A percentile compares a stretch with the other conserved stretches of the same genome.
Conservation (phyloP, 2,113 vertebrate genomes). For the Ranitomeya variabilis region DNA sequence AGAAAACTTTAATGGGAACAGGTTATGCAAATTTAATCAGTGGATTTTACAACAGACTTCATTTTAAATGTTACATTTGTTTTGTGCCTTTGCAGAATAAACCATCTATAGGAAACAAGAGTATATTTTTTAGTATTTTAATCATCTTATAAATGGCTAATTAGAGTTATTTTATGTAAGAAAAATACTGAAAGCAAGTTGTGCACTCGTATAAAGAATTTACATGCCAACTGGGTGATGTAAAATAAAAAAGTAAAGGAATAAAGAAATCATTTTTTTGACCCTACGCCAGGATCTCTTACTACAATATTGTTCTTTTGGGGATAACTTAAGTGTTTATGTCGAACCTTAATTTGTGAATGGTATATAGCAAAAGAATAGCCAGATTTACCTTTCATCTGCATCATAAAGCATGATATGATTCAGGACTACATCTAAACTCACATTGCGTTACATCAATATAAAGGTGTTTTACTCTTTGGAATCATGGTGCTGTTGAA, state of each 20-base stretch:
- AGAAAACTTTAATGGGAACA: no score
- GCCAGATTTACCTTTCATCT: conserved; percentile 40
- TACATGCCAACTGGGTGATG: neutral
- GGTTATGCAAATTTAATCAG: no score
- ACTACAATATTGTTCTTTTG: conserved; percentile 40
- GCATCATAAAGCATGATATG: conserved; percentile 51
- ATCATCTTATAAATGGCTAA: neutral
- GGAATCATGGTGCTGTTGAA: conserved; percentile 43
- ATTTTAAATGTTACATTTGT: no score
- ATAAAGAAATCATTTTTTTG: conserved; percentile 5
- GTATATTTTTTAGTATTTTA: neutral
- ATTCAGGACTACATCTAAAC: conserved; percentile 36
- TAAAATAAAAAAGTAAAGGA: neutral
- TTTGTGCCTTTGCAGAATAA: neutral
- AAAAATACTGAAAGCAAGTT: neutral
- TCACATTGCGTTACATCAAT: conserved; percentile 48
- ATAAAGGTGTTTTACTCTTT: conserved; percentile 51
- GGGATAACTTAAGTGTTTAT: conserved; percentile 49
- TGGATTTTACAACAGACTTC: no score
- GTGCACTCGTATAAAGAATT: neutral
- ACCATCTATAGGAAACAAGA: neutral
- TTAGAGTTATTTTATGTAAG: neutral
- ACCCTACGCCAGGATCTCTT: neutral
- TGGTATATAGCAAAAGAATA: conserved; percentile 37
- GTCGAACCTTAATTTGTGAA: conserved; percentile 37